Conservation (phyloP, 2,888 invertebrate species). For the Didymodactylos carnosus region DNA sequence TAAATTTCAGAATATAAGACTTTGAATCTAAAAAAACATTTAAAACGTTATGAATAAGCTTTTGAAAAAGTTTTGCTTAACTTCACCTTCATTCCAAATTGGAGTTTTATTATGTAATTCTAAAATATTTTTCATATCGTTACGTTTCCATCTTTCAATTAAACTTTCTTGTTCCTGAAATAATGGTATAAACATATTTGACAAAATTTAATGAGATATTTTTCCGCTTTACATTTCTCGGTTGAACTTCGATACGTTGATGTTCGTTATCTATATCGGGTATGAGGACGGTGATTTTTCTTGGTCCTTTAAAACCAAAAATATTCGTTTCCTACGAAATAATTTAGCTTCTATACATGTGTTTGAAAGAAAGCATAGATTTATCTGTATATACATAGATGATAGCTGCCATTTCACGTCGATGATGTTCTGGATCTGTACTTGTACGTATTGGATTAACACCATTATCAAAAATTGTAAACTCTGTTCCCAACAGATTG, state of each 20-base stretch:
- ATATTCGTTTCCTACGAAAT: slow-evolving; percentile 76
- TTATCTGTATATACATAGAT: neutral
- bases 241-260: slow-evolving; percentile 65
- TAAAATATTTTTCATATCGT: neutral
- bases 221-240: slow-evolving; percentile 39
- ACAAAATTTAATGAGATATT: no score
- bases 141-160: neutral
- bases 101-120: neutral
- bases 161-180: neutral
- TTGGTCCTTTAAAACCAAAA: slow-evolving; percentile 89
- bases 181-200: neutral
- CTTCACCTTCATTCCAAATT: neutral
- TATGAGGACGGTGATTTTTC: slow-evolving; percentile 93
- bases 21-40: neutral
- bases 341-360: neutral
- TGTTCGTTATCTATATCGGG: slow-evolving; percentile 76
- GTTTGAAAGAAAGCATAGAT: neutral
- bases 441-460: slow-evolving; percentile 38
- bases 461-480: slow-evolving; percentile 87
- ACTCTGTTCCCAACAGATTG: slow-evolving; percentile 87
- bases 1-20: neutral
- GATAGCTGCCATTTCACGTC: neutral
- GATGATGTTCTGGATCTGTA: neutral
- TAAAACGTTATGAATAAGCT: neutral
- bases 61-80: neutral